Percentiles rank a stretch among this genome's conserved stretches.
These are phyloP conservation scores for Prolemur simus DNA, from an alignment of 2,113 vertebrate species.

Conservation along the genomic window DNA sequence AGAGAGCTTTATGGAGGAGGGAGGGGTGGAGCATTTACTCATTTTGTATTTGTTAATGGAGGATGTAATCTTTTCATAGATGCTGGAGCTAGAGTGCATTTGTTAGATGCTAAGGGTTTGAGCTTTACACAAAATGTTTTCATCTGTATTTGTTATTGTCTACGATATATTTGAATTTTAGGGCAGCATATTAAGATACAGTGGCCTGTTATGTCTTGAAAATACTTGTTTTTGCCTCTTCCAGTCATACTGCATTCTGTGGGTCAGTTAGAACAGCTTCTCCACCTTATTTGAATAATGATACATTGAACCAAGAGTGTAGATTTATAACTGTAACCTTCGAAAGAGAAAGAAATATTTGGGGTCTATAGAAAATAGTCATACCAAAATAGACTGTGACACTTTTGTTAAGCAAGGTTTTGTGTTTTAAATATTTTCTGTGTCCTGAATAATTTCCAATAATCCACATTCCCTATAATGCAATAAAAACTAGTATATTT, in stretches of 20 bases:
- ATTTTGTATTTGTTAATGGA: slow-evolving; percentile 83
- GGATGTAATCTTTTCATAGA: slow-evolving; percentile 82
- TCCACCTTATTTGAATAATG: slow-evolving; percentile 68
- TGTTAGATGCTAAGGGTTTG: slow-evolving; percentile 87
- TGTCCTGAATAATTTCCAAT: slow-evolving; percentile 81
- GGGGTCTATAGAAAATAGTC: slow-evolving; percentile 61
- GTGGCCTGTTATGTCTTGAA: slow-evolving; percentile 76
- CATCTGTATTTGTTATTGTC: slow-evolving; percentile 82
- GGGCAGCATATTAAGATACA: slow-evolving; percentile 73
- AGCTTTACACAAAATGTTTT: slow-evolving; percentile 86
- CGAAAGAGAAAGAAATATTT: slow-evolving; percentile 74
- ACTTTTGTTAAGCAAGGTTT: slow-evolving; percentile 72
- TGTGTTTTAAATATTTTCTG: slow-evolving; percentile 65
- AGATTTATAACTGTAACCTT: slow-evolving; percentile 64
- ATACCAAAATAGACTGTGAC: slow-evolving; percentile 76
- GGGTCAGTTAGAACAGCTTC: slow-evolving; percentile 67
- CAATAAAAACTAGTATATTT: slow-evolving; percentile 82
- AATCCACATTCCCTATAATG: slow-evolving; percentile 77
- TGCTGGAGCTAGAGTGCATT: slow-evolving; percentile 88
- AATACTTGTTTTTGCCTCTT: slow-evolving; percentile 78
- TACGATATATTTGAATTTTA: slow-evolving; percentile 71
- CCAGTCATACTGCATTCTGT: slow-evolving; percentile 66
- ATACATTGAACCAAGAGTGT: slow-evolving; percentile 59
- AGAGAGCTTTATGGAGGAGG: slow-evolving; percentile 82
- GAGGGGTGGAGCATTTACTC: slow-evolving; percentile 84